Percentiles rank a stretch among this genome's conserved stretches.
Evolutionary conservation across 2,888 invertebrate genomes (phyloP).

Genomic region (Noctua fimbriata): DNA sequence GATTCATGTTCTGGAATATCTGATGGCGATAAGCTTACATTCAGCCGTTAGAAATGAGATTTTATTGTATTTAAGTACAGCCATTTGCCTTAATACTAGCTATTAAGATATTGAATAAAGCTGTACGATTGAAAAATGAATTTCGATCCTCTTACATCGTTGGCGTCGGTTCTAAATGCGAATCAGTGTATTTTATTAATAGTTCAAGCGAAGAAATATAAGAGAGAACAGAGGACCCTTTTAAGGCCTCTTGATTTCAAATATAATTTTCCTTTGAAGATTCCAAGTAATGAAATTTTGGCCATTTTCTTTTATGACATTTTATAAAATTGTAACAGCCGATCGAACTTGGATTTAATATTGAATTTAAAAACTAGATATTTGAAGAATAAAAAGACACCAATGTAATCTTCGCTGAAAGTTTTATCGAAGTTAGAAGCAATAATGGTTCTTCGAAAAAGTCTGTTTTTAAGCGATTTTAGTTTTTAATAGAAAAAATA

Average conservation of each 20-base stretch:
- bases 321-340: constrained; percentile 62
- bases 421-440: constrained; percentile 74
- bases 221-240: constrained; percentile 51
- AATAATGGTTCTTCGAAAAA: constrained; percentile 72
- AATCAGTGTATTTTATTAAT: constrained; percentile 61
- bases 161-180: constrained; percentile 32
- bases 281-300: constrained; percentile 52
- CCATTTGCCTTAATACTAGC: constrained; percentile 46
- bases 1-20: constrained; percentile 55
- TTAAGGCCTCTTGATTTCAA: constrained; percentile 56
- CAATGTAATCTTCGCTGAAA: constrained; percentile 72
- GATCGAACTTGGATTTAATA: constrained; percentile 69
- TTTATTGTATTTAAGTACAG: constrained; percentile 52
- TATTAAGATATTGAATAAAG: constrained; percentile 42
- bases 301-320: constrained; percentile 49
- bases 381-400: constrained; percentile 72
- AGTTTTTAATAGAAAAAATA: constrained; percentile 49
- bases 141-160: constrained; percentile 36
- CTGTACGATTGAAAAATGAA: constrained; percentile 50
- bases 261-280: constrained; percentile 60
- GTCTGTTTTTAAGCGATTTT: constrained; percentile 53
- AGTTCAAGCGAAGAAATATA: constrained; percentile 57
- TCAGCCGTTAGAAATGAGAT: constrained; percentile 28
- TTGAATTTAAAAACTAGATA: constrained; percentile 67
- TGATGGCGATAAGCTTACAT: constrained; percentile 36